Base-by-base conservation (phyloP, 2,797 vertebrate species). In the Dipus sagitta region DNA sequence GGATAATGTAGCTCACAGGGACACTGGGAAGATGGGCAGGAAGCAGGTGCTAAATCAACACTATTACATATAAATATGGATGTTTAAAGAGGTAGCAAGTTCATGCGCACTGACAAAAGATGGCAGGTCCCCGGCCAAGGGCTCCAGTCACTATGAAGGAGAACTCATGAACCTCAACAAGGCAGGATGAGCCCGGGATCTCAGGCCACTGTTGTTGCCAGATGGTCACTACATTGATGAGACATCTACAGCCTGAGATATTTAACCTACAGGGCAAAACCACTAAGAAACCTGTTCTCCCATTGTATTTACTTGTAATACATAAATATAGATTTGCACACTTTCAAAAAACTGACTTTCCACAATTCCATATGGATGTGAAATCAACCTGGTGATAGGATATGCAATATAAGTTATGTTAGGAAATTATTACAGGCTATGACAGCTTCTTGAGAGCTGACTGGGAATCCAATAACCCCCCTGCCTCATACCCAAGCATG, bases 281-380 rank as follows among this genome's bases (percentile, higher is more conserved):
- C 32, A 71, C 52, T 77, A 88, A 79, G 80, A 84, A 84, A 65
- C 60, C 32, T 78, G 8, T 76, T 32, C 11, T 15, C 65, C 62
- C 24, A 24, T 93, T 95, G 86, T 60, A 88, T 32, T 71, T 92
- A 90, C 13, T 76, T 90, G 15, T 3, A 71, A 80, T 71, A 34
- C 12, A 24, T 71, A 60, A 60, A 80, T 64, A 34, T 91, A 76
- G 52, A 30, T 17, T 54, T 91, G 68, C 64, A 52, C 18, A 64
- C 76, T 89, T 95, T 81, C n/a, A 54, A 92, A 86, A 92, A 72
- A 21, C 38, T 38, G 42, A 28, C 8, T 38, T 0, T 0, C 60
- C 10, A 20, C 84, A 90, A 74, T 10, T 95, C 65, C 74, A 15
- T 38, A 77, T 26, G 28, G 20, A 34, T 32, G 15, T 74, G 77